A percentile compares a stretch with the other conserved stretches of the same genome.
Evolutionary conservation across 2,113 vertebrate genomes (phyloP).

Genomic region (Cygnus buccinator): DNA sequence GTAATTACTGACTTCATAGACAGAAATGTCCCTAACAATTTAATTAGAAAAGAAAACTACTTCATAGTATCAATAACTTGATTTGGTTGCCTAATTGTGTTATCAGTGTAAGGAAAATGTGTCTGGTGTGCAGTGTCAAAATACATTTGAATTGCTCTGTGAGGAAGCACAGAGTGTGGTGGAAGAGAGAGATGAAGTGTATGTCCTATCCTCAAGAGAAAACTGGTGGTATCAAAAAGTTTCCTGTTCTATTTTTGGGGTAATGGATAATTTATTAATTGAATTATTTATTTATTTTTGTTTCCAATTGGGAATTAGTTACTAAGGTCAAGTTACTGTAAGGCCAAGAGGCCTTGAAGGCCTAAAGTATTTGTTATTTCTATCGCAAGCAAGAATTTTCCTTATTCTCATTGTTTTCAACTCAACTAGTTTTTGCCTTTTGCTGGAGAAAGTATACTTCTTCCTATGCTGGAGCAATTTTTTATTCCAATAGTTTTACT

Average conservation of each 20-base stretch:
- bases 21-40: slow-evolving; percentile 46
- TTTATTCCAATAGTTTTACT: background rate
- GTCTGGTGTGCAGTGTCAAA: slow-evolving; percentile 30
- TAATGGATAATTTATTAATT: background rate
- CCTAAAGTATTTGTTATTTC: background rate
- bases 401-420: background rate
- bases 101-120: background rate
- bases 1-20: background rate
- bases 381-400: background rate
- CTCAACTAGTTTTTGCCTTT: background rate
- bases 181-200: background rate
- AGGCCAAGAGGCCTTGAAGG: background rate
- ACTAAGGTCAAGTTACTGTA: background rate
- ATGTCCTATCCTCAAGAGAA: background rate
- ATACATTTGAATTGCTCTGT: slow-evolving; percentile 37
- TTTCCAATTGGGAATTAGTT: background rate
- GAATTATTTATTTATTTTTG: too few species aligned
- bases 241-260: background rate
- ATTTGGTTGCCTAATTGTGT: slow-evolving; percentile 52
- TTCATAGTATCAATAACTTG: slow-evolving; percentile 55
- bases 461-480: background rate
- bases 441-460: background rate
- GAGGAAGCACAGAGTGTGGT: background rate
- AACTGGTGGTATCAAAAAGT: background rate
- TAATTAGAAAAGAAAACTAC: slow-evolving; percentile 56